These are phyloP conservation scores for Drosophila paramelanica DNA, from an alignment of 2,888 invertebrate species.

Conservation along the genomic window DNA sequence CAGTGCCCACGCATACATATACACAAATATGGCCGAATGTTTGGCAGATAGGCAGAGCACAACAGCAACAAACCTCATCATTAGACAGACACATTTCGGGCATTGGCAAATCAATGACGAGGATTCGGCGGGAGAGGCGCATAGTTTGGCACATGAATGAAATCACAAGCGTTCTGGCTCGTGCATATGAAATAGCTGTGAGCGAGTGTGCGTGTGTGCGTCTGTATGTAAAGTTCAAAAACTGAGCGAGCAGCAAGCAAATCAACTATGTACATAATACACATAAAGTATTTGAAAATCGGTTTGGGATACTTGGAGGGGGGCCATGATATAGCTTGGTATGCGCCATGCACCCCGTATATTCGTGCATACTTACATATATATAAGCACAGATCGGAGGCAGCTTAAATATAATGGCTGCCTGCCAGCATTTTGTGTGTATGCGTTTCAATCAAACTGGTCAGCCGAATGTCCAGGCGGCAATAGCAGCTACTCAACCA, in stretches of 20 bases:
- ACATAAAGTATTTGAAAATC: conserved; percentile 67
- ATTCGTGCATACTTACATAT: conserved; percentile 16
- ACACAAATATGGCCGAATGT: conserved; percentile 57
- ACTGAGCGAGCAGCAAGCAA: conserved; percentile 66
- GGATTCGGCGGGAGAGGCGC: conserved; percentile 41
- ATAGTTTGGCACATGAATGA: conserved; percentile 65
- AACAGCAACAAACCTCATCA: conserved; percentile 70
- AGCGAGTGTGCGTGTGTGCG: conserved; percentile 20
- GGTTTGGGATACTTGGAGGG: conserved; percentile 7
- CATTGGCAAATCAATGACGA: conserved; percentile 75
- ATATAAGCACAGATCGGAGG: conserved; percentile 54
- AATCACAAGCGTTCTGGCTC: conserved; percentile 68
- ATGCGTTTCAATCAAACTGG: conserved; percentile 70
- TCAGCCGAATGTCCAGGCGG: conserved; percentile 62
- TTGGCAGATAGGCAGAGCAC: conserved; percentile 74
- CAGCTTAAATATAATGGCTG: conserved; percentile 78
- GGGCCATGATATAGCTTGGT: not conserved
- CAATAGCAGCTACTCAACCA: conserved; percentile 69
- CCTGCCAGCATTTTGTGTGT: conserved; percentile 74
- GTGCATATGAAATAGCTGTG: conserved; percentile 43
- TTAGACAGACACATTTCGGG: conserved; percentile 70
- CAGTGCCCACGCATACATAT: conserved; percentile 24
- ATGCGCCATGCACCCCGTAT: conserved; percentile 12
- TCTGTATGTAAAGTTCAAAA: conserved; percentile 44
- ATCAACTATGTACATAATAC: conserved; percentile 81